Percentiles rank a stretch among this genome's conserved stretches.
Evolutionary conservation across 2,797 vertebrate species (phyloP).

Genomic region (Galago senegalensis): DNA sequence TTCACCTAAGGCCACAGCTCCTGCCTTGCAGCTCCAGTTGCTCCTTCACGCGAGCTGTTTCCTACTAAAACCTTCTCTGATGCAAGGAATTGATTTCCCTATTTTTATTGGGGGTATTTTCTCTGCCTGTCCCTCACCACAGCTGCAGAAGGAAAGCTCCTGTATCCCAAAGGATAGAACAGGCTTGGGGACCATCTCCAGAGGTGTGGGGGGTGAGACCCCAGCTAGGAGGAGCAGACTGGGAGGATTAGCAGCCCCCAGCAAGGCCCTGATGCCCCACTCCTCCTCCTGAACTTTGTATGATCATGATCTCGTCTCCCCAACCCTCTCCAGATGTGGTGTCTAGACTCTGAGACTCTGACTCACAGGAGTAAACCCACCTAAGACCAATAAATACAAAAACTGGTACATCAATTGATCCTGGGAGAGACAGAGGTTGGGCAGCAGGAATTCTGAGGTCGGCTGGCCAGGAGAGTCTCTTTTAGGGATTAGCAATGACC

Average conservation of each 20-base stretch:
- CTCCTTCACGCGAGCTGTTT: neutral
- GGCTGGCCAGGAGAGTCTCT: neutral
- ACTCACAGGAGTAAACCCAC: neutral
- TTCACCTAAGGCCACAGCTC: neutral
- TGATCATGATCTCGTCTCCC: neutral
- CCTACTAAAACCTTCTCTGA: neutral
- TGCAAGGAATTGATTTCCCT: neutral
- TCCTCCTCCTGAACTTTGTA: neutral
- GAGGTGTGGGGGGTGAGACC: neutral
- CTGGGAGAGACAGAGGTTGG: neutral
- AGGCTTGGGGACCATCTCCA: neutral
- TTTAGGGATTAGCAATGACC: neutral
- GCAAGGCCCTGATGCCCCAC: neutral
- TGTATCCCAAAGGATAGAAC: neutral
- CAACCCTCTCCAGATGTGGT: neutral
- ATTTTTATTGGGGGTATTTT: conserved; percentile 16
- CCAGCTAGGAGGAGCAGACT: neutral
- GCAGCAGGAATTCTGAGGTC: neutral
- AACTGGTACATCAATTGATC: neutral
- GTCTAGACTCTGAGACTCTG: neutral
- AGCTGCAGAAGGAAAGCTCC: neutral
- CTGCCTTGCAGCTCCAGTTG: neutral
- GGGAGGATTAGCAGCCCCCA: neutral
- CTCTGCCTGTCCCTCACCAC: neutral
- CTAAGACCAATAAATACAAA: neutral